These are phyloP conservation scores for Seriola aureovittata DNA, from an alignment of 2,113 vertebrate genomes.

Conservation along the genomic window DNA sequence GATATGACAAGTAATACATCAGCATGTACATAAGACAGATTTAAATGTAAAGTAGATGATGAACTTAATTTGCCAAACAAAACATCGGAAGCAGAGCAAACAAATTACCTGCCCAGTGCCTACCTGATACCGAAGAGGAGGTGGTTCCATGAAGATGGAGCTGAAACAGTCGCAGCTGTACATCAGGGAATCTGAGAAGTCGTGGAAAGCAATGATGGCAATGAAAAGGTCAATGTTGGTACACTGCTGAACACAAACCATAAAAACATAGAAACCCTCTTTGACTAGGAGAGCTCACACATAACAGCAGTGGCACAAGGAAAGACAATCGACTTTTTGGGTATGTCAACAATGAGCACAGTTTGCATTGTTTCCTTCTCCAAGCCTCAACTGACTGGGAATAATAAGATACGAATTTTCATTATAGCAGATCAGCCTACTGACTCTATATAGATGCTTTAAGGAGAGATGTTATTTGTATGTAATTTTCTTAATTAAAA, in stretches of 20 bases:
- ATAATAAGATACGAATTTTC: too few species aligned
- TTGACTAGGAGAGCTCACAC: too few species aligned
- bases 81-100: background rate
- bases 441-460: background rate
- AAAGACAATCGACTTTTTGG: too few species aligned
- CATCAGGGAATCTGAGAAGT: background rate
- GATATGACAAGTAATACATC: slow-evolving; percentile 29
- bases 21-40: background rate
- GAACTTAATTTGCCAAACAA: background rate
- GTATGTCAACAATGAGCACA: too few species aligned
- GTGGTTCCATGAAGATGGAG: background rate
- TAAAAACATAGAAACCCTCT: too few species aligned
- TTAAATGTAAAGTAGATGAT: background rate
- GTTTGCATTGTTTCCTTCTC: too few species aligned
- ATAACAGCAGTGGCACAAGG: too few species aligned
- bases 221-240: background rate
- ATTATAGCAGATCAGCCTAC: too few species aligned
- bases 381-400: too few species aligned
- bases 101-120: background rate
- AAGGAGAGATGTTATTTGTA: background rate
- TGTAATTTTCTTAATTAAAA: background rate
- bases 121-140: background rate
- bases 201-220: background rate
- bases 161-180: background rate
- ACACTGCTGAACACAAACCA: too few species aligned